Conservation (phyloP, 2,797 vertebrate genomes). For the Ctenopoma kingsleyae region DNA sequence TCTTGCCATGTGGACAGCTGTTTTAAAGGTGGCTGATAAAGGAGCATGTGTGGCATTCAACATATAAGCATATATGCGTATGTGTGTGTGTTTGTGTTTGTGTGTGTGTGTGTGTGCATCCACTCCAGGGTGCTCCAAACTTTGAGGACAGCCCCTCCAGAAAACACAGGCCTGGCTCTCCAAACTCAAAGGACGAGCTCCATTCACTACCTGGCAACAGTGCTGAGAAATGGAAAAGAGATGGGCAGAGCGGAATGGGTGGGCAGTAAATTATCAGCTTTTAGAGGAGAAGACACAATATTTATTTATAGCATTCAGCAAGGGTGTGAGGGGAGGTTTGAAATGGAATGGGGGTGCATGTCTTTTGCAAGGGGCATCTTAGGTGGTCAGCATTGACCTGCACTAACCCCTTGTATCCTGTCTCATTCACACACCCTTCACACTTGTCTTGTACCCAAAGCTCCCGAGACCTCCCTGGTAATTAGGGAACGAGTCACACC, state of each 20-base stretch:
- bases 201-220: conserved; percentile 79
- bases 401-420: conserved; percentile 94
- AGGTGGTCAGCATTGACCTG: conserved; percentile 94
- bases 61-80: conserved; percentile 53
- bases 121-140: conserved; percentile 86
- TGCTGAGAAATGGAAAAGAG: conserved; percentile 82
- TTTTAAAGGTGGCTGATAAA: conserved; percentile 66
- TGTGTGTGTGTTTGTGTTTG: conserved; percentile 34
- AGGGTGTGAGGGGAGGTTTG: conserved; percentile 52
- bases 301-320: conserved; percentile 86
- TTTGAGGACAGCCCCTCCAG: conserved; percentile 80
- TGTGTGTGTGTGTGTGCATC: conserved; percentile 15
- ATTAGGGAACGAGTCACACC: conserved; percentile 92
- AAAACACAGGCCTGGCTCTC: conserved; percentile 82
- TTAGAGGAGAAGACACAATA: conserved; percentile 72
- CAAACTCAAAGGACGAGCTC: conserved; percentile 80
- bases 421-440: conserved; percentile 89
- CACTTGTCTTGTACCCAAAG: conserved; percentile 79
- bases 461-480: conserved; percentile 91
- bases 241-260: conserved; percentile 77
- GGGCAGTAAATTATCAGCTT: conserved; percentile 85
- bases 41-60: conserved; percentile 73
- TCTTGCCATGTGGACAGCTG: conserved; percentile 39
- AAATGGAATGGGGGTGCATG: conserved; percentile 57
- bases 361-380: conserved; percentile 87